Conservation (phyloP, 2,888 invertebrate species). For the Synergus itoensis region DNA sequence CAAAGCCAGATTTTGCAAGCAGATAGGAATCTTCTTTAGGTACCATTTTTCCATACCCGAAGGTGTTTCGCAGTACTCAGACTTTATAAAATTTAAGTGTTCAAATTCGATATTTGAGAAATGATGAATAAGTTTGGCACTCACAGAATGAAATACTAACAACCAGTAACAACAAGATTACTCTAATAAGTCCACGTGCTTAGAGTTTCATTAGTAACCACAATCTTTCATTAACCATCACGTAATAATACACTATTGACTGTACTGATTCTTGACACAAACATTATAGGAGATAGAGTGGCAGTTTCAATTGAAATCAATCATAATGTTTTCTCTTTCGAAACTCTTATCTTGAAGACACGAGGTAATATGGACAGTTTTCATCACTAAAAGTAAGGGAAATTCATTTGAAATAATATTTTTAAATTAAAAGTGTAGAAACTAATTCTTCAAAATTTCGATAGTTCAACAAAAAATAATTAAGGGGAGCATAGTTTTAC, state of each 20-base stretch:
- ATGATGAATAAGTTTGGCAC: background rate
- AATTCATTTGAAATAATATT: background rate
- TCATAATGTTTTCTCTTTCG: conserved; percentile 28
- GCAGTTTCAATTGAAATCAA: conserved; percentile 33
- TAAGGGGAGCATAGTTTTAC: background rate
- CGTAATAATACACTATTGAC: background rate
- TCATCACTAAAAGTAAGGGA: background rate
- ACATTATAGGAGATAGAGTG: conserved; percentile 20
- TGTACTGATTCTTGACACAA: conserved; percentile 9
- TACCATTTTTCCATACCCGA: conserved; percentile 56
- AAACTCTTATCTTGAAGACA: conserved; percentile 24
- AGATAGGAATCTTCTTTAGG: conserved; percentile 61
- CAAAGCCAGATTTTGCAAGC: conserved; percentile 47
- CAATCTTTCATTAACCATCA: conserved; percentile 15
- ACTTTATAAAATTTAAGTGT: background rate
- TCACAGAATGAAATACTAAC: background rate
- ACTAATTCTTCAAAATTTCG: background rate
- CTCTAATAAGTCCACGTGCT: background rate
- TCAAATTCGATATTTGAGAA: background rate
- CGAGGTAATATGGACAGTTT: background rate
- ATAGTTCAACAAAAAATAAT: background rate
- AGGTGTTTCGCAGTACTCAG: background rate
- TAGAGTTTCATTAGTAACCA: background rate
- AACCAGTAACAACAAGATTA: background rate
- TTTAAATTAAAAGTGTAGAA: background rate